Conservation (phyloP, 2,113 vertebrate species). For the Hassar affinis region DNA sequence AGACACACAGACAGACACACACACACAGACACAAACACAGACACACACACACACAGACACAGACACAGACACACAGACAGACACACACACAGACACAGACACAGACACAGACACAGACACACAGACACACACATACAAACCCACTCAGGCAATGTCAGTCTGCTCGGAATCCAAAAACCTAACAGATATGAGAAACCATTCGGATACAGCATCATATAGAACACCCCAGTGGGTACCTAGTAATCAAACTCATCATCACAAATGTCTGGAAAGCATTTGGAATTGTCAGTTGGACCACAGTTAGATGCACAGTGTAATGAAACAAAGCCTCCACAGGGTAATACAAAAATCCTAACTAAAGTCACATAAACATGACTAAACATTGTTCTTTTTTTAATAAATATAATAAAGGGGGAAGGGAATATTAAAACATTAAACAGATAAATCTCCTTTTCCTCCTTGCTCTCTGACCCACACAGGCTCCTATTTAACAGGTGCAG, state of each 20-base stretch:
- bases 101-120: too few relatives aligned
- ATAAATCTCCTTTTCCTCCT: slow-evolving; percentile 22
- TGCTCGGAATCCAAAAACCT: too few relatives aligned
- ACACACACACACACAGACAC: too few relatives aligned
- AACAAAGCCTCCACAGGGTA: neutral
- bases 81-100: too few relatives aligned
- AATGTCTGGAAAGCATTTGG: neutral
- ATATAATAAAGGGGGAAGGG: neutral
- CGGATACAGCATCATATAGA: neutral
- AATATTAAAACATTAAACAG: slow-evolving; percentile 28
- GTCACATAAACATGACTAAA: slow-evolving; percentile 22
- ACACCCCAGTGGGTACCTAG: neutral
- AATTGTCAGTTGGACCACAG: neutral
- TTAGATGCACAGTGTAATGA: neutral
- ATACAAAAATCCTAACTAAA: neutral
- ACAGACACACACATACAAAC: too few relatives aligned
- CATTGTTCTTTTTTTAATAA: neutral
- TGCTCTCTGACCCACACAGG: neutral
- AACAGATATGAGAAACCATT: too few relatives aligned
- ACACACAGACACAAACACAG: too few relatives aligned
- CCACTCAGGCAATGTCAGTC: too few relatives aligned
- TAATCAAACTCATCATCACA: neutral
- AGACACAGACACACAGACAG: too few relatives aligned
- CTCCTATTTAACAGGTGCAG: neutral
- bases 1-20: too few relatives aligned